phyloP scores from a whole-genome alignment of 2,888 invertebrate species.

The Homarus gammarus region DNA sequence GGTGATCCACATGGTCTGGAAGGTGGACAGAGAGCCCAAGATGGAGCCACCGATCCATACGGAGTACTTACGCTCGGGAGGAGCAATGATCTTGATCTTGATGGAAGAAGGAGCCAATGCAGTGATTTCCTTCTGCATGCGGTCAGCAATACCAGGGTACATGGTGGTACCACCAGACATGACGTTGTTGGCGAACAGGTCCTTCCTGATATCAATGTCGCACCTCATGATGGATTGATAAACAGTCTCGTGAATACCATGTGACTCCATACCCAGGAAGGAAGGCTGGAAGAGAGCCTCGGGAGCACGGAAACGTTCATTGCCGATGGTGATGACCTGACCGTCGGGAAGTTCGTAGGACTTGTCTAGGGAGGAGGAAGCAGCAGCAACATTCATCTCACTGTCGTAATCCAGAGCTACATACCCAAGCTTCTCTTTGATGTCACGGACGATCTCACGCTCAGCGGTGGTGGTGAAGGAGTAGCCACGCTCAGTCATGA shows the following conservation, averaged over 20 bases:
- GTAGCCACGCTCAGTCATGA: conserved; percentile 85
- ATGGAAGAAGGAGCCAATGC: conserved; percentile 77
- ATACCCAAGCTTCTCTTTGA: conserved; percentile 71
- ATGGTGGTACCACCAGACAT: conserved; percentile 75
- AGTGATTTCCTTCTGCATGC: conserved; percentile 76
- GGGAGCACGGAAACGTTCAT: too few species aligned
- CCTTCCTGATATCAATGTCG: conserved; percentile 78
- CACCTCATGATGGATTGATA: conserved; percentile 79
- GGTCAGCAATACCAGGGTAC: conserved; percentile 74
- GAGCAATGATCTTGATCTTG: conserved; percentile 77
- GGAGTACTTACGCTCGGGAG: conserved; percentile 78
- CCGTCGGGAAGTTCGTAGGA: conserved; percentile 35
- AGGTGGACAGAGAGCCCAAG: conserved; percentile 77
- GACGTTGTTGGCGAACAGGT: conserved; percentile 77
- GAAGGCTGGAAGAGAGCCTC: too few species aligned
- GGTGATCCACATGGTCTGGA: conserved; percentile 76
- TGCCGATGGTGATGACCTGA: conserved; percentile 22
- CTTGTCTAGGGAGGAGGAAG: conserved; percentile 32
- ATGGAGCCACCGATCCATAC: conserved; percentile 78
- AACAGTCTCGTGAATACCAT: too few species aligned
- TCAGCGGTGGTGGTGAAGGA: conserved; percentile 74
- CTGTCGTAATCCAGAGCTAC: conserved; percentile 10
- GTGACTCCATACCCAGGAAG: too few species aligned
- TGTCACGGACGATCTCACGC: conserved; percentile 72
- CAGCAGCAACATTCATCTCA: conserved; percentile 31